Evolutionary conservation across 2,888 invertebrate species (phyloP), one percentile per base, ranked within the genome.

Genomic region (Andrena bicolor): DNA sequence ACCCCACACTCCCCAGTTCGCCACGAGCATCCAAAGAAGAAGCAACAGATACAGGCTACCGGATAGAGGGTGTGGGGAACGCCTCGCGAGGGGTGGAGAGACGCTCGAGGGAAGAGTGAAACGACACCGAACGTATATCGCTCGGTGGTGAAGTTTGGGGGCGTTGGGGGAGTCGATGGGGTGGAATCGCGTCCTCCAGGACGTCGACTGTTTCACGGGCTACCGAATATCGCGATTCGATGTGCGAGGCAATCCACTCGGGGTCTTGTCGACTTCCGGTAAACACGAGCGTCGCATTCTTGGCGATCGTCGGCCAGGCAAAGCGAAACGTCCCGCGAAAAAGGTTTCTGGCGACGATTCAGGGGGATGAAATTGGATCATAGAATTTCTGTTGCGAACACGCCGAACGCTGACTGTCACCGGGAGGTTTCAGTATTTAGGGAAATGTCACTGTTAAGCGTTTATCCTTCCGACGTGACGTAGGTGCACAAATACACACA

Each of bases 171-270:
- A 82, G 80, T 82, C 41, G 16, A 41, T 83, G 60, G 70, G 73
- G 70, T 78, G 80, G 66, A 85, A 87, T 87, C 88, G 88, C 74
- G 85, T 87, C 83, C 87, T 83, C 76, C 56, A 64, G 74, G 76
- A 73, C 69, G 66, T 65, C 78, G 63, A 71, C 79, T 80, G 83
- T 80, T 87, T 83, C 82, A 82, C 80, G 86, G 74, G 65, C 85
- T 80, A 70, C 70, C 88, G 82, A 87, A 73, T 84, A 83, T 79
- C 80, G 75, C 79, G 80, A 82, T 82, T 79, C 82, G 81, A 76
- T 80, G 80, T 75, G 81, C 48, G 72, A 76, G 75, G 60, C 85
- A 80, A 87, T 81, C 72, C 75, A 64, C 71, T 61, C 8, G 63
- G 63, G 70, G 73, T 82, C 81, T 81, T 76, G 73, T 60, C 78